Conservation (phyloP, 2,797 vertebrate species). For the Enteromius thamalakanensis region DNA sequence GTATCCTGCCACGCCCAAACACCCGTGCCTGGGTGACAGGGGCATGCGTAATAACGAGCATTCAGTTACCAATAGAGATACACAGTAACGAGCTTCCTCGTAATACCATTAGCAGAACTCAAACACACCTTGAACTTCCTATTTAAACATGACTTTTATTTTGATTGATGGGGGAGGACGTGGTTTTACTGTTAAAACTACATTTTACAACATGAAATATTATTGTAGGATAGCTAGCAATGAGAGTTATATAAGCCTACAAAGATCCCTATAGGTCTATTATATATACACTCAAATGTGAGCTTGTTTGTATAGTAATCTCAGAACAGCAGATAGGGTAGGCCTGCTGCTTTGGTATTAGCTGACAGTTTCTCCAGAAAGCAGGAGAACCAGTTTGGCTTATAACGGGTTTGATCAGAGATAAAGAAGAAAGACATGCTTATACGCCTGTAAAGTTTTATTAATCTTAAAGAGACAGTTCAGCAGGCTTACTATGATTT, state of each 20-base stretch:
- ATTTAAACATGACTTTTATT: neutral
- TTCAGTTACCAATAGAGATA: neutral
- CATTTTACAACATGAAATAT: neutral
- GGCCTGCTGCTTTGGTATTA: slow-evolving; percentile 20
- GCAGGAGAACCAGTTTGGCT: slow-evolving; percentile 41
- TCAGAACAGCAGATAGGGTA: slow-evolving; percentile 15
- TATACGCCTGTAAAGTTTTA: neutral
- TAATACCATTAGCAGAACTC: neutral
- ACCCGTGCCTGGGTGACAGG: neutral
- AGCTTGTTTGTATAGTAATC: slow-evolving; percentile 17
- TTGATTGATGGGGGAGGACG: neutral
- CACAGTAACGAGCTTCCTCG: neutral
- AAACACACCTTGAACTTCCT: neutral
- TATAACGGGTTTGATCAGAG: slow-evolving; percentile 28
- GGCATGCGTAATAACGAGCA: neutral
- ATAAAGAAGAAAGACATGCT: neutral
- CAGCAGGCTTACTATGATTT: neutral
- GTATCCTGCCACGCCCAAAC: slow-evolving; percentile 37
- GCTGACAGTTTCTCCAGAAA: slow-evolving; percentile 32
- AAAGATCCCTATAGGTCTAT: neutral
- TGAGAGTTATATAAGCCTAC: neutral
- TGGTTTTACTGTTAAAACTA: neutral
- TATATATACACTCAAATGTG: neutral
- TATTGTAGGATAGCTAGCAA: neutral
- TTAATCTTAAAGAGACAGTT: neutral